A percentile compares a stretch with the other conserved stretches of the same genome.
Evolutionary conservation across 2,113 vertebrate genomes (phyloP).

Genomic region (Phyllostomus hastatus): DNA sequence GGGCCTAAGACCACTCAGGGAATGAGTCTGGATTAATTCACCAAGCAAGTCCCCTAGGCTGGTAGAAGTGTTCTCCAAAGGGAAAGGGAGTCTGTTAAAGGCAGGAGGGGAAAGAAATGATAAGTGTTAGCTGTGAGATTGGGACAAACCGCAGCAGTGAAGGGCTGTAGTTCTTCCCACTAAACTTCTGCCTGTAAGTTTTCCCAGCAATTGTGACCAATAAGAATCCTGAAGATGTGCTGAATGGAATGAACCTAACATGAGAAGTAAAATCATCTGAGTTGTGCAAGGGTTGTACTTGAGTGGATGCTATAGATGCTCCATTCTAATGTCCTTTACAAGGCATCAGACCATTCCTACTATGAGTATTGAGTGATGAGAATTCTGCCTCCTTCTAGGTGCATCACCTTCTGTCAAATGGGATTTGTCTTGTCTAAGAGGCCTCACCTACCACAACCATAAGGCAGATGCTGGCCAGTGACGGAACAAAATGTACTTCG

Average conservation of each 20-base stretch:
- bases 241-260: background rate
- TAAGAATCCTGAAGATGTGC: background rate
- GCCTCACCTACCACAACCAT: background rate
- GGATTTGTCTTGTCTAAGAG: background rate
- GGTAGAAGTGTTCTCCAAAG: background rate
- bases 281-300: background rate
- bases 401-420: background rate
- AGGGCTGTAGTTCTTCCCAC: background rate
- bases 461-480: background rate
- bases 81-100: background rate
- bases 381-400: background rate
- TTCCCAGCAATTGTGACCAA: background rate
- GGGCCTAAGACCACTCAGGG: background rate
- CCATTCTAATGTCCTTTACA: background rate
- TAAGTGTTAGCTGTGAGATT: background rate
- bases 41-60: background rate
- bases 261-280: background rate
- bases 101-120: background rate
- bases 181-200: background rate
- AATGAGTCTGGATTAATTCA: background rate
- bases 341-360: background rate
- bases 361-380: background rate
- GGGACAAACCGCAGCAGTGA: background rate
- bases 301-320: background rate
- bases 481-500: background rate